Evolutionary conservation across 1,140 invertebrate genomes (phyloP).

Genomic region (Yoshiicerus persimilis): DNA sequence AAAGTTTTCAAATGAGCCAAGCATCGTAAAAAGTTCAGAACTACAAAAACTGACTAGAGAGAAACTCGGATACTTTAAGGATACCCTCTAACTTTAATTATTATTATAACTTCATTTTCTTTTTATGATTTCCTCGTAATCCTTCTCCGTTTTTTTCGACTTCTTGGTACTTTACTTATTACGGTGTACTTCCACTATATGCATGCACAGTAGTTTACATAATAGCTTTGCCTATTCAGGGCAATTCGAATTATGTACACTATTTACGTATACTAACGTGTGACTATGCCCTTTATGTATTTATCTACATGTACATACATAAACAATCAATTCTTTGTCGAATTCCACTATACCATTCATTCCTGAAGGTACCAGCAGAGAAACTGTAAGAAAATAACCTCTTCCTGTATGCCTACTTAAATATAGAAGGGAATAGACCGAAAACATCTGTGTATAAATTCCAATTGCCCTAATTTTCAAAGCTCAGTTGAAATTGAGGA

Average conservation of each 20-base stretch:
- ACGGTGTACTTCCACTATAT: no score
- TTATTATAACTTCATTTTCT: constrained; percentile 29
- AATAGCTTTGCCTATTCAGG: not conserved
- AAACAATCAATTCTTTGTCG: not conserved
- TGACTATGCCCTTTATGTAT: no score
- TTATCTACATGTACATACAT: not conserved
- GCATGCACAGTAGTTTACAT: not conserved
- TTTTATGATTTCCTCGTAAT: not conserved
- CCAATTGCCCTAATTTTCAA: not conserved
- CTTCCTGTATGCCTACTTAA: not conserved
- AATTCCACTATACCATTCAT: not conserved
- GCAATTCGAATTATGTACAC: not conserved
- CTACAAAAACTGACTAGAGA: not conserved
- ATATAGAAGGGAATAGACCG: not conserved
- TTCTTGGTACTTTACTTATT: not conserved
- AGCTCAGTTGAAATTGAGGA: not conserved
- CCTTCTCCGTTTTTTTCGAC: not conserved
- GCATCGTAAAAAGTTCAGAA: not conserved
- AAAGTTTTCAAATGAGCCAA: constrained; percentile 8
- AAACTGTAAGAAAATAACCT: not conserved
- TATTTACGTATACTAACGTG: not conserved
- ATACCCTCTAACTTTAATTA: constrained; percentile 15
- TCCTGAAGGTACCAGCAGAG: not conserved
- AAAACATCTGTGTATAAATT: not conserved
- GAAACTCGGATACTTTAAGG: not conserved